Base-by-base conservation (phyloP, 30 jellyfish, hydroid and myxozoan species). In the Calvadosia cruxmelitensis region DNA sequence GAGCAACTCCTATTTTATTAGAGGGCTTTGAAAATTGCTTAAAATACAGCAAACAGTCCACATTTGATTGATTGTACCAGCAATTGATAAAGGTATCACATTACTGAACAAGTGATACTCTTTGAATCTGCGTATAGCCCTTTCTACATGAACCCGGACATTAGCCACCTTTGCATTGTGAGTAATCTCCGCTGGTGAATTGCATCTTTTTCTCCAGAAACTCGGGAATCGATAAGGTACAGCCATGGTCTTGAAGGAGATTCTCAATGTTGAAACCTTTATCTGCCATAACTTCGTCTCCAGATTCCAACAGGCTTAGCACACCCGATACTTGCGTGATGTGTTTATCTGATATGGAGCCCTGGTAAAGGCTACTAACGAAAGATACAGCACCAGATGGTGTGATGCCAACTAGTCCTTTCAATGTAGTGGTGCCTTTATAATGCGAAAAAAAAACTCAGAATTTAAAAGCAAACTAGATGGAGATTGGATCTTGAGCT, bases 121-220 rank as follows among this genome's bases (percentile, higher is more conserved):
- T 50, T 49, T 69, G 76, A 50, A 30, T 69, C 79, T 26, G n/a
- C 76, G 64, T 12, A 67, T 67, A 20, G 76, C 76, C 33, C 76
- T n/a, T 29, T 67, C 76, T 23, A 67, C 76, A 67, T 67, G 57
- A 42, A 42, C 57, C 20, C 57, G 10, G 57, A 42, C 15, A 20
- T 42, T 42, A 5, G 20, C 57, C 10, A 42, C 20, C 20, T 42
- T 42, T 20, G 10, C 57, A 20, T 42, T 42, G 57, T 42, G 20
- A 20, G 10, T 42, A 20, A 10, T 42, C 57, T 20, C 20, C 57
- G 15, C 20, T 42, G 10, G 57, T 42, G 20, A 42, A 42, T 42
- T 20, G 10, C 10, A 42, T 42, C 20, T 42, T 42, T 42, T 20
- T 42, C 20, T 42, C 57, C 10, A 42, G 57, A 20, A 42, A 42